phyloP scores from a whole-genome alignment of 2,888 invertebrate genomes.

The Apotomis betuletana region DNA sequence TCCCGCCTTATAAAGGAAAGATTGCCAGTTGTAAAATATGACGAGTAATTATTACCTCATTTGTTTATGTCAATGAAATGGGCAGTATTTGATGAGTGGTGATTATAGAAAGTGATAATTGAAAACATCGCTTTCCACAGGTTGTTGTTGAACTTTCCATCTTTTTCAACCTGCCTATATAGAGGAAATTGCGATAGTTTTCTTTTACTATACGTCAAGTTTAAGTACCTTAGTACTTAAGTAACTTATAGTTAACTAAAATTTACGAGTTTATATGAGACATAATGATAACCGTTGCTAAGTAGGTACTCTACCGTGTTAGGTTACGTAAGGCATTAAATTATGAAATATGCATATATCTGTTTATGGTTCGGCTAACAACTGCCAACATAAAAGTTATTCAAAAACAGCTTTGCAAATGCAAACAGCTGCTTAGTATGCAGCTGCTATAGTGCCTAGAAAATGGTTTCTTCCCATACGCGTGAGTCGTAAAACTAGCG shows the following conservation, averaged over 20 bases:
- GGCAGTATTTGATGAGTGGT: slow-evolving; percentile 5
- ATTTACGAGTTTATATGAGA: too few species aligned
- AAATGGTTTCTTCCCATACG: slow-evolving; percentile 31
- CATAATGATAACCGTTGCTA: too few species aligned
- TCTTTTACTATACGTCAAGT: background rate
- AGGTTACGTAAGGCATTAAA: background rate
- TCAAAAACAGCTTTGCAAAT: slow-evolving; percentile 24
- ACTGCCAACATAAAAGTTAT: slow-evolving; percentile 8
- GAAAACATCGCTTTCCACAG: slow-evolving; percentile 11
- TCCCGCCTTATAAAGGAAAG: slow-evolving; percentile 11
- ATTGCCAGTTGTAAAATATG: slow-evolving; percentile 19
- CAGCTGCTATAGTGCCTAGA: slow-evolving; percentile 27
- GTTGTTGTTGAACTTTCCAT: slow-evolving; percentile 16
- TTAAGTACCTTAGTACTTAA: background rate
- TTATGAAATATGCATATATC: background rate
- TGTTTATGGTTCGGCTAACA: background rate
- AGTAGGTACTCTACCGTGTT: background rate
- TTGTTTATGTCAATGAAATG: slow-evolving; percentile 23
- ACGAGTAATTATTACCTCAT: slow-evolving; percentile 28
- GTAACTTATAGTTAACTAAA: too few species aligned
- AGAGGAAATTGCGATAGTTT: background rate
- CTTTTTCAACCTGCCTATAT: slow-evolving; percentile 3
- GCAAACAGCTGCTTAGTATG: slow-evolving; percentile 29
- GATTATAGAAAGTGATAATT: slow-evolving; percentile 32
- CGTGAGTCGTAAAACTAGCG: slow-evolving; percentile 30